Conservation (phyloP, 1,140 invertebrate genomes). For the Drosophila jambulina region DNA sequence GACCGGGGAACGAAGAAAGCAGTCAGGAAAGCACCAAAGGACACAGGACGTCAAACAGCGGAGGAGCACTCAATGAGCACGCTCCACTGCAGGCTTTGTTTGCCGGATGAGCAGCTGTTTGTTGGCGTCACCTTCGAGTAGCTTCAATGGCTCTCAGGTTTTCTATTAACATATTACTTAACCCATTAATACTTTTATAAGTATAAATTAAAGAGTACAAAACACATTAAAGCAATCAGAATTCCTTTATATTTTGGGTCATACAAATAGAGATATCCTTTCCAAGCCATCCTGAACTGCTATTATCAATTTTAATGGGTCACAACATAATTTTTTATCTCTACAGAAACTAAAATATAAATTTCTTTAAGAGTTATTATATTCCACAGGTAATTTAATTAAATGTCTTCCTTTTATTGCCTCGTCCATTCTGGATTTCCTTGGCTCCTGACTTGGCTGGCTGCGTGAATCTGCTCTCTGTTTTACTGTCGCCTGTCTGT, state of each 20-base stretch:
- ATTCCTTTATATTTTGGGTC: too few relatives aligned
- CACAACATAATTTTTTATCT: not conserved
- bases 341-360: not conserved
- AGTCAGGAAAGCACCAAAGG: not conserved
- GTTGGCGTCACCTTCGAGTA: conserved; percentile 25
- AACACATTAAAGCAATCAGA: not conserved
- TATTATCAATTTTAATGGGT: not conserved
- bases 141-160: conserved; percentile 20
- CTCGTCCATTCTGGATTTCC: not conserved
- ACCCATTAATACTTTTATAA: not conserved
- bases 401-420: not conserved
- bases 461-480: conserved; percentile 17
- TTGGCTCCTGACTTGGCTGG: conserved; percentile 3
- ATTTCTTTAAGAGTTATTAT: too few relatives aligned
- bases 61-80: conserved; percentile 36
- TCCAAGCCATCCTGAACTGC: not conserved
- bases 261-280: not conserved
- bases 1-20: not conserved
- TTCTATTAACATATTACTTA: conserved; percentile 2
- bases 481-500: conserved; percentile 46
- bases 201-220: not conserved
- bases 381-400: too few relatives aligned
- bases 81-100: conserved; percentile 74
- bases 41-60: conserved; percentile 3
- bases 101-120: conserved; percentile 63